These are phyloP conservation scores for Gymnoscopelus microlampas DNA, from an alignment of 2,797 vertebrate species.

Conservation along the genomic window DNA sequence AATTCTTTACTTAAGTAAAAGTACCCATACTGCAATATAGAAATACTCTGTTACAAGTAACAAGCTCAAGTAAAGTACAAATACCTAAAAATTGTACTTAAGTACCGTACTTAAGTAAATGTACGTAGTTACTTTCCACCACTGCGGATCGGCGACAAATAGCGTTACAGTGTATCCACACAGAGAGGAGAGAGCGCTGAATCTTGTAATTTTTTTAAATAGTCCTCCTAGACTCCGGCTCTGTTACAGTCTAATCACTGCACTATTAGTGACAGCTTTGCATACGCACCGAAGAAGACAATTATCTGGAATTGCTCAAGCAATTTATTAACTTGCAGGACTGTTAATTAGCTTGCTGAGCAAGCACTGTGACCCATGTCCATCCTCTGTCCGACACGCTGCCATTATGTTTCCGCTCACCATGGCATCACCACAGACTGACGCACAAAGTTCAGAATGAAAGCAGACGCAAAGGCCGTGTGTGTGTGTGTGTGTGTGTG, in stretches of 20 bases:
- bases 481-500: constrained; percentile 2
- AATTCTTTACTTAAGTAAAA: too few species aligned
- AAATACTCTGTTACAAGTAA: too few species aligned
- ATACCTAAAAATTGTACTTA: too few species aligned
- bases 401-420: background rate
- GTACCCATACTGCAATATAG: too few species aligned
- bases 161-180: too few species aligned
- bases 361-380: constrained; percentile 32
- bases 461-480: background rate
- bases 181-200: background rate
- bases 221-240: background rate
- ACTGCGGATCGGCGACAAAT: too few species aligned
- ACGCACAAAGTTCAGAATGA: background rate
- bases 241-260: background rate
- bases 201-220: background rate
- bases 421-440: background rate
- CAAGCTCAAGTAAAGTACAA: too few species aligned
- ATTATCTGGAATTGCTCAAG: constrained; percentile 21
- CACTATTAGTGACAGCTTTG: constrained; percentile 9
- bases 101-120: too few species aligned
- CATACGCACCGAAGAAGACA: background rate
- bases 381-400: constrained; percentile 2
- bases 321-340: constrained; percentile 35
- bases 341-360: constrained; percentile 11
- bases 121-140: too few species aligned